Conservation (phyloP, 2,888 invertebrate species). For the Desoria tigrina region DNA sequence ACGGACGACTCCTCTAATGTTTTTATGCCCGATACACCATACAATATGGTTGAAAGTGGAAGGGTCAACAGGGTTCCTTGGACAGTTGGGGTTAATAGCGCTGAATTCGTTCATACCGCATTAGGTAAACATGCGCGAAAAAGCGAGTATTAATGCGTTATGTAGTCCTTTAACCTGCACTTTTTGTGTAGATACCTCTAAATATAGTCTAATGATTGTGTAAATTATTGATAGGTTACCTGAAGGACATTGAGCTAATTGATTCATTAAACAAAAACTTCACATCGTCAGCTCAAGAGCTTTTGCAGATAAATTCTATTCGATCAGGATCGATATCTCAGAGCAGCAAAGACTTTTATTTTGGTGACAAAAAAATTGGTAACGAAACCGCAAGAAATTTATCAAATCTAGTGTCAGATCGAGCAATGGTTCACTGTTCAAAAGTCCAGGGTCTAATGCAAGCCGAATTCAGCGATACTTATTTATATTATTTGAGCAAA, state of each 20-base stretch:
- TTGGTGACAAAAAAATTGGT: constrained; percentile 31
- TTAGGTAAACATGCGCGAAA: constrained; percentile 11
- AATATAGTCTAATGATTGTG: too few species aligned
- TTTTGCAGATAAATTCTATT: too few species aligned
- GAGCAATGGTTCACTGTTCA: constrained; percentile 23
- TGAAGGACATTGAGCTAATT: too few species aligned
- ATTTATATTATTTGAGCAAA: constrained; percentile 33
- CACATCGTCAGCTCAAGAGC: too few species aligned
- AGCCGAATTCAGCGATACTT: constrained; percentile 18
- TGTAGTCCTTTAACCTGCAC: too few species aligned
- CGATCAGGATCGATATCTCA: too few species aligned
- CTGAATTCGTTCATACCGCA: constrained; percentile 24
- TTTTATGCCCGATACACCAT: constrained; percentile 39
- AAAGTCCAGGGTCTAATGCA: constrained; percentile 32
- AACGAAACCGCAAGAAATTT: constrained; percentile 31
- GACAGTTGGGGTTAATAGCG: constrained; percentile 35
- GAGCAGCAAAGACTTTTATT: constrained; percentile 41
- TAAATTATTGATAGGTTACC: too few species aligned
- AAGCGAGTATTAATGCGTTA: too few species aligned
- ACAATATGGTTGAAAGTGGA: constrained; percentile 30
- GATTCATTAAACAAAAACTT: too few species aligned
- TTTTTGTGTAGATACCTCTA: too few species aligned
- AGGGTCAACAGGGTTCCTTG: constrained; percentile 32
- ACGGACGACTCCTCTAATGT: constrained; percentile 16
- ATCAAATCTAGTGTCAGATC: constrained; percentile 33